Evolutionary conservation across 30 jellyfish, hydroid and myxozoan species (phyloP).

Genomic region (Aurelia coerulea): DNA sequence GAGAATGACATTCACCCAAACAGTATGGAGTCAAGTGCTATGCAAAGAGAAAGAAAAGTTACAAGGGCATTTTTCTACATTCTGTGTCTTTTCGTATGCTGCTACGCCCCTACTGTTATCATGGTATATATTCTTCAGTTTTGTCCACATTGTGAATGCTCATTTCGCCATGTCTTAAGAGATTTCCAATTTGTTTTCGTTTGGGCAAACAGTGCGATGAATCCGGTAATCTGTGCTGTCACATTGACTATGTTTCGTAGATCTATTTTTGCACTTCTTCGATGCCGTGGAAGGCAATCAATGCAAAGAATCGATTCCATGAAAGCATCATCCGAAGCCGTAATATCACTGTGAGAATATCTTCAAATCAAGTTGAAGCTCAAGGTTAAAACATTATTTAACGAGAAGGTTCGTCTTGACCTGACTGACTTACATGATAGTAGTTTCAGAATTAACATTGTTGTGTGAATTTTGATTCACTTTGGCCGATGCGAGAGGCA

Average conservation of each 20-base stretch:
- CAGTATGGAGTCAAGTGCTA: too few species aligned
- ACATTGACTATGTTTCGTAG: not conserved
- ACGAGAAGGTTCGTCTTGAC: not conserved
- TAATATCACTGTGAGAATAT: too few species aligned
- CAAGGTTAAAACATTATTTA: not conserved
- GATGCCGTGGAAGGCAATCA: not conserved
- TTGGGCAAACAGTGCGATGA: too few species aligned
- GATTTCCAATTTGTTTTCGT: not conserved
- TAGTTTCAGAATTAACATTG: slow-evolving; percentile 1
- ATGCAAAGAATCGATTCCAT: too few species aligned
- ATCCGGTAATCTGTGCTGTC: not conserved
- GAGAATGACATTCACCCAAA: too few species aligned
- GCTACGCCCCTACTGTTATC: slow-evolving; percentile 27
- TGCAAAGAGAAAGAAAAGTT: slow-evolving; percentile 1
- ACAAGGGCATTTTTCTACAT: slow-evolving; percentile 40
- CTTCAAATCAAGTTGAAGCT: slow-evolving; percentile 5
- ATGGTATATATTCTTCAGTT: slow-evolving; percentile 38
- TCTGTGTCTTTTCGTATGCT: not conserved
- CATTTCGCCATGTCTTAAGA: slow-evolving; percentile 44
- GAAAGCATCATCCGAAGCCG: too few species aligned
- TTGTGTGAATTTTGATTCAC: not conserved
- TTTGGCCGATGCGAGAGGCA: too few species aligned
- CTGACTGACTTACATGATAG: slow-evolving; percentile 7
- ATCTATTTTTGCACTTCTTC: not conserved
- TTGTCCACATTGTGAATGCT: slow-evolving; percentile 36